A percentile compares a stretch with the other conserved stretches of the same genome.
These are phyloP conservation scores for Cactoblastis cactorum DNA, from an alignment of 2,888 invertebrate species.

Conservation along the genomic window DNA sequence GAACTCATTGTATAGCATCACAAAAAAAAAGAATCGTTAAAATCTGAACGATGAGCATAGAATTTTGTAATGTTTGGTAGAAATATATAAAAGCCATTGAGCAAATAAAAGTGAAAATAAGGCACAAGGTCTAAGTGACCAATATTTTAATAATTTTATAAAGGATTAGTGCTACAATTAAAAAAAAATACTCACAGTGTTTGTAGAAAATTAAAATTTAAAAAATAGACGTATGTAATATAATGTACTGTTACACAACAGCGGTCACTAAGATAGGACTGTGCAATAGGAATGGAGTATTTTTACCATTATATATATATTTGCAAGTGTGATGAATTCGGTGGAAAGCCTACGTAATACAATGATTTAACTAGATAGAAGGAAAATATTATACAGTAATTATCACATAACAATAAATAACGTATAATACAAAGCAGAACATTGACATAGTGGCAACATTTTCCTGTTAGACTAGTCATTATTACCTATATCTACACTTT, in stretches of 20 bases:
- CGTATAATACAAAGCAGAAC: conserved; percentile 75
- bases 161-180: conserved; percentile 26
- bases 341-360: conserved; percentile 59
- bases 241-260: neutral
- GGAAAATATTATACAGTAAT: conserved; percentile 61
- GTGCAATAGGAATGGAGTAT: neutral
- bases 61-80: conserved; percentile 27
- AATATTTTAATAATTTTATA: conserved; percentile 37
- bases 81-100: conserved; percentile 55
- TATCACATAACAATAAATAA: conserved; percentile 71
- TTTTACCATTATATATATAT: neutral
- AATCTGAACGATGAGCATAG: conserved; percentile 15
- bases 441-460: conserved; percentile 74
- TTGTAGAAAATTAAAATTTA: conserved; percentile 41
- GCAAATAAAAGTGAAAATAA: conserved; percentile 67
- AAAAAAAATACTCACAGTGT: conserved; percentile 33
- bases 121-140: conserved; percentile 64
- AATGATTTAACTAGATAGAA: conserved; percentile 51
- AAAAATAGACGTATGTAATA: conserved; percentile 28
- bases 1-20: conserved; percentile 16
- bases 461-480: conserved; percentile 74
- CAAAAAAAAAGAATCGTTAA: conserved; percentile 18
- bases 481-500: conserved; percentile 68
- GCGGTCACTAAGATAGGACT: neutral
- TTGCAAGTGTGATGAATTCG: conserved; percentile 23